A percentile compares a stretch with the other conserved stretches of the same genome.
phyloP scores from a whole-genome alignment of 2,797 vertebrate genomes.

The Parauchenoglanis ngamensis region DNA sequence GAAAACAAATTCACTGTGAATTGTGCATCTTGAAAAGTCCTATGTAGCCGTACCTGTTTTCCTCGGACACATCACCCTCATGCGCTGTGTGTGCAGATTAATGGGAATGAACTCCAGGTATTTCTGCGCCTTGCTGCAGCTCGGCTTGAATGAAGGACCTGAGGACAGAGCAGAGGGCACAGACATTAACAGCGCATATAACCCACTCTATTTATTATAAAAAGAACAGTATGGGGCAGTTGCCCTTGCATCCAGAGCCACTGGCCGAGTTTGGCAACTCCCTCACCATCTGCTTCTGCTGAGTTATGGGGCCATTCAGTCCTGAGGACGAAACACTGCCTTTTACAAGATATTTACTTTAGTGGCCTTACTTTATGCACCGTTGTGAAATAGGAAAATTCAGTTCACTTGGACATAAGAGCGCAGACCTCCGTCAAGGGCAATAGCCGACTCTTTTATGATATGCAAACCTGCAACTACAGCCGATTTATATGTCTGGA shows the following conservation, averaged over 20 bases:
- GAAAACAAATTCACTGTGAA: not conserved
- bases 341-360: constrained; percentile 23
- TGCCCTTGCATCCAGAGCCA: constrained; percentile 36
- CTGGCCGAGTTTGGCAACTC: constrained; percentile 28
- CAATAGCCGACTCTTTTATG: too few relatives aligned
- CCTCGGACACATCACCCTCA: constrained; percentile 90
- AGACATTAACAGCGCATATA: constrained; percentile 37
- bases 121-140: constrained; percentile 96
- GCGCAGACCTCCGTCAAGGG: too few relatives aligned
- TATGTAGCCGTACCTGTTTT: constrained; percentile 82
- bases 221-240: constrained; percentile 26
- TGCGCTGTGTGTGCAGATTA: constrained; percentile 96
- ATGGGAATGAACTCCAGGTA: constrained; percentile 95
- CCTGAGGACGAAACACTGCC: not conserved
- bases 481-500: too few relatives aligned
- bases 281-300: constrained; percentile 36
- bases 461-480: too few relatives aligned
- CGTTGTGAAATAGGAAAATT: not conserved
- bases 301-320: constrained; percentile 33
- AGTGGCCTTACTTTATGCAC: not conserved
- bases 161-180: constrained; percentile 48
- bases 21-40: not conserved
- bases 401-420: not conserved
- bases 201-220: constrained; percentile 42
- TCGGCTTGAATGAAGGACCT: constrained; percentile 96